phyloP scores from a whole-genome alignment of 2,113 vertebrate genomes.

The Oceanites oceanicus region DNA sequence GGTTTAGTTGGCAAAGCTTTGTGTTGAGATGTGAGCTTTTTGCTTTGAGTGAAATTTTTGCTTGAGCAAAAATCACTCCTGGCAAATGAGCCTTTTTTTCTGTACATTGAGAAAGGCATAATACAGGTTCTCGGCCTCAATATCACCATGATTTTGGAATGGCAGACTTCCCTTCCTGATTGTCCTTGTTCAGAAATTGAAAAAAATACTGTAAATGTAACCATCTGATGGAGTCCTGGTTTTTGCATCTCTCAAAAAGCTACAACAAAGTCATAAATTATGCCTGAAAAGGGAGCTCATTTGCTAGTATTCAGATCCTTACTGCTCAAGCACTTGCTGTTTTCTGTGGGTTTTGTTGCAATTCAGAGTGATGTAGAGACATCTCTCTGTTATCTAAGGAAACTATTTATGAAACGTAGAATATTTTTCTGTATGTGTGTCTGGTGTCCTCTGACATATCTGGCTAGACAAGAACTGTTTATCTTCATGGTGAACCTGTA shows the following conservation, averaged over 20 bases:
- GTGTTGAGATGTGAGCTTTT: neutral
- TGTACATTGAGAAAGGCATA: neutral
- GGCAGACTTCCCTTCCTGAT: neutral
- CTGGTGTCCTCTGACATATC: neutral
- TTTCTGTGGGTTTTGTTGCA: neutral
- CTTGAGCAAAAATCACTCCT: neutral
- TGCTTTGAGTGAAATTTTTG: neutral
- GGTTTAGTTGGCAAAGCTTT: neutral
- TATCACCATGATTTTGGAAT: neutral
- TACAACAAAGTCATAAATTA: neutral
- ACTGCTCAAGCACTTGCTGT: neutral
- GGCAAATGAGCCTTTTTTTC: neutral
- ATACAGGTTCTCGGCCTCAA: neutral
- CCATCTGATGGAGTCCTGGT: neutral
- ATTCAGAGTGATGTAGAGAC: neutral
- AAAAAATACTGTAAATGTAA: neutral
- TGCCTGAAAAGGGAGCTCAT: slow-evolving; percentile 1
- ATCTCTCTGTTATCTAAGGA: neutral
- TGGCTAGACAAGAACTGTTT: neutral
- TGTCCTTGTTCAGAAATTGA: neutral
- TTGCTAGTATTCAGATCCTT: slow-evolving; percentile 15
- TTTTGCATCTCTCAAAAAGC: neutral
- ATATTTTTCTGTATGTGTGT: neutral
- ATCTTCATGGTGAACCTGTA: neutral
- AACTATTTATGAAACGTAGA: neutral